phyloP scores from a whole-genome alignment of 2,888 invertebrate genomes.

The Ophioninae sp. region DNA sequence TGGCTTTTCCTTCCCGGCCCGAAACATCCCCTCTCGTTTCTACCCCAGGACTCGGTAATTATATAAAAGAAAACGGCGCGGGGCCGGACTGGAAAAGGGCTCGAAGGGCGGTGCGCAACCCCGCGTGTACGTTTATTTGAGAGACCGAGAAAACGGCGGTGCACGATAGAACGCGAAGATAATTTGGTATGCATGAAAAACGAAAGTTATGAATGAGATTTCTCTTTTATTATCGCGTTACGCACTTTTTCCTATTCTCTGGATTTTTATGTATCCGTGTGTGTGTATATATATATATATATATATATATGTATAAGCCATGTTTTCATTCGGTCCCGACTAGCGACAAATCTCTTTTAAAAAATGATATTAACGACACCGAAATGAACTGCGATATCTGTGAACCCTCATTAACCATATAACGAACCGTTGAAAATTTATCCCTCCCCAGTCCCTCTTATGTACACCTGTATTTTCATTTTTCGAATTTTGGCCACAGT shows the following conservation, averaged over 20 bases:
- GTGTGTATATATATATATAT: background rate
- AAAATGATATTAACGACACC: background rate
- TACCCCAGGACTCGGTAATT: slow-evolving; percentile 62
- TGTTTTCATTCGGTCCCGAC: background rate
- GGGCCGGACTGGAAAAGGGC: slow-evolving; percentile 10
- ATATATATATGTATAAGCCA: slow-evolving; percentile 12
- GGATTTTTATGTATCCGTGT: slow-evolving; percentile 20
- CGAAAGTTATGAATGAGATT: slow-evolving; percentile 71
- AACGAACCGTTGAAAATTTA: background rate
- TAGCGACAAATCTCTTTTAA: background rate
- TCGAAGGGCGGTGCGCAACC: slow-evolving; percentile 1
- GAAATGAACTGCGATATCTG: background rate
- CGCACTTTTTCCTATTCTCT: slow-evolving; percentile 57
- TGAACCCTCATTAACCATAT: background rate
- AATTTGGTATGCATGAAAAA: slow-evolving; percentile 71
- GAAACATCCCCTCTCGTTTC: background rate
- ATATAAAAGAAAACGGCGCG: slow-evolving; percentile 65
- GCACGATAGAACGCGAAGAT: slow-evolving; percentile 61
- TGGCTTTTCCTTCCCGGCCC: slow-evolving; percentile 28
- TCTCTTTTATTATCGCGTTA: slow-evolving; percentile 68
- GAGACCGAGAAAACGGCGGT: slow-evolving; percentile 34
- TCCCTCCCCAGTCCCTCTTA: too few species aligned
- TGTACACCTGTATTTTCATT: too few species aligned
- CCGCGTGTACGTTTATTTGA: slow-evolving; percentile 1
- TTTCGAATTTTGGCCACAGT: too few species aligned